phyloP scores from a whole-genome alignment of 2,797 vertebrate species.

The Choloepus didactylus region DNA sequence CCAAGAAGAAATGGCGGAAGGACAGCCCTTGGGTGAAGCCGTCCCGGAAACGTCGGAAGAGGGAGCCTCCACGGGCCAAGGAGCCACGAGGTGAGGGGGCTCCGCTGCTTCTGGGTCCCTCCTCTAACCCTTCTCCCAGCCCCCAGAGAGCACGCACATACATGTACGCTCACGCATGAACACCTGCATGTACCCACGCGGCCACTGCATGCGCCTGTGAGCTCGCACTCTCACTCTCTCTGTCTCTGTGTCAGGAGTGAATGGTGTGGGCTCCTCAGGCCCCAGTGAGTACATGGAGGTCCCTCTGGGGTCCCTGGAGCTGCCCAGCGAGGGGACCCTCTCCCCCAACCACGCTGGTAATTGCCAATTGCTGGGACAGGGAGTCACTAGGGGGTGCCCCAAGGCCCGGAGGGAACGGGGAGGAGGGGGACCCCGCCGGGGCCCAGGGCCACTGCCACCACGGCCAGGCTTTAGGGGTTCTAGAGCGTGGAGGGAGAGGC shows the following conservation, averaged over 20 bases:
- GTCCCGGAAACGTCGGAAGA: conserved; percentile 88
- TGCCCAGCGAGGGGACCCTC: conserved; percentile 92
- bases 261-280: conserved; percentile 83
- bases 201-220: conserved; percentile 25
- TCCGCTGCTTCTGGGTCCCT: not conserved
- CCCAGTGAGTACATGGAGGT: conserved; percentile 94
- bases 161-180: not conserved
- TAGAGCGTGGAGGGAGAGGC: conserved; percentile 19
- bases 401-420: conserved; percentile 55
- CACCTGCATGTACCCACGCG: not conserved
- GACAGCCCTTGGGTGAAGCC: conserved; percentile 90
- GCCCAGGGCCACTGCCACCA: not conserved
- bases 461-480: conserved; percentile 47
- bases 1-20: conserved; percentile 87
- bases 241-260: conserved; percentile 85
- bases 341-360: conserved; percentile 93
- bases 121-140: not conserved
- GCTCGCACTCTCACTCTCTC: conserved; percentile 76
- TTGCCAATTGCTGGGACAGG: conserved; percentile 71
- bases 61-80: conserved; percentile 85
- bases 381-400: conserved; percentile 74
- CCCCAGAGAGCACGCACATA: not conserved
- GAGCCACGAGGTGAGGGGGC: conserved; percentile 82
- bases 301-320: conserved; percentile 94
- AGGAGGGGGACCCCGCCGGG: conserved; percentile 23